Evolutionary conservation across 2,888 invertebrate species (phyloP).

Genomic region (Spatulosminthurus flaviceps): DNA sequence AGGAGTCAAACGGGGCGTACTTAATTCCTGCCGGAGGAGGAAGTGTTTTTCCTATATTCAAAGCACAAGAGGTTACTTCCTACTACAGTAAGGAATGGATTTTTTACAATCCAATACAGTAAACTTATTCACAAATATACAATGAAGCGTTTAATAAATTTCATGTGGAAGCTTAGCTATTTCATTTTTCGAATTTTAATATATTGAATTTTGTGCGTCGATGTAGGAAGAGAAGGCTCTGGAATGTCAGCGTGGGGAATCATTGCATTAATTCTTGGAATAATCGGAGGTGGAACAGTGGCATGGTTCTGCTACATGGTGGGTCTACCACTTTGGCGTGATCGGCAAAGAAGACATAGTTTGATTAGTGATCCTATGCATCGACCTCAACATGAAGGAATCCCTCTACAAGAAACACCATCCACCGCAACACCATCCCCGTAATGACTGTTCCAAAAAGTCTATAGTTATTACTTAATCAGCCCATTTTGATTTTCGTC

Average conservation of each 20-base stretch:
- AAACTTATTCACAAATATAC: too few species aligned
- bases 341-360: conserved; percentile 49
- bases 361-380: neutral
- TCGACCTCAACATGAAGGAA: conserved; percentile 49
- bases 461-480: conserved; percentile 12
- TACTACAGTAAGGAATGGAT: conserved; percentile 36
- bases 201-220: neutral
- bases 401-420: conserved; percentile 59
- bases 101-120: too few species aligned
- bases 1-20: conserved; percentile 3
- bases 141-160: too few species aligned
- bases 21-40: conserved; percentile 28
- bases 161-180: neutral
- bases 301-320: conserved; percentile 60
- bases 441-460: conserved; percentile 41
- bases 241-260: conserved; percentile 60
- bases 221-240: conserved; percentile 57
- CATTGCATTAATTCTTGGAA: conserved; percentile 54
- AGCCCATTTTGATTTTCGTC: conserved; percentile 15
- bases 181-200: neutral
- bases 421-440: conserved; percentile 61
- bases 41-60: conserved; percentile 6
- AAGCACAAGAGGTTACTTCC: conserved; percentile 36
- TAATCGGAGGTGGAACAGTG: conserved; percentile 54
- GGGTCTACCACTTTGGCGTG: conserved; percentile 58